Conservation (phyloP, 2,888 invertebrate genomes). For the Epsilonema sp. region DNA sequence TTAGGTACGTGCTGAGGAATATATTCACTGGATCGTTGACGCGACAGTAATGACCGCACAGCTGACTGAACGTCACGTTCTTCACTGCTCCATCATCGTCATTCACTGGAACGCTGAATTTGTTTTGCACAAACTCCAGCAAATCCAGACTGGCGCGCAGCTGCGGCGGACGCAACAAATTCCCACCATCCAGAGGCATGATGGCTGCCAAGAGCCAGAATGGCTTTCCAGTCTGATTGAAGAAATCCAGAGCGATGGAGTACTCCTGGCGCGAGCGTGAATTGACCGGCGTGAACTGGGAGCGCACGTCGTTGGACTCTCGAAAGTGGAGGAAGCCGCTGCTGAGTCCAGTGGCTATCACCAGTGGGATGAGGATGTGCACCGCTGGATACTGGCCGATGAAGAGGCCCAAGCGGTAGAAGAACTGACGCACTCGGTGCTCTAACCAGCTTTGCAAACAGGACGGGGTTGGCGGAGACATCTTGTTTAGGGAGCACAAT, state of each 20-base stretch:
- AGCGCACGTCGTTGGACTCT: constrained; percentile 1
- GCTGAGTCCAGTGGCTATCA: background rate
- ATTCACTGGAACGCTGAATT: constrained; percentile 2
- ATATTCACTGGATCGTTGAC: background rate
- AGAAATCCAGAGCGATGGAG: constrained; percentile 1
- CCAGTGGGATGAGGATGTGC: background rate
- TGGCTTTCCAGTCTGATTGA: background rate
- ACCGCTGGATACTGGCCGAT: background rate
- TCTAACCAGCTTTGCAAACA: too few relatives aligned
- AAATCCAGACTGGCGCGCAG: background rate
- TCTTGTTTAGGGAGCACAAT: too few relatives aligned
- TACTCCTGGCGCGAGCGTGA: background rate
- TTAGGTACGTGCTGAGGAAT: constrained; percentile 1
- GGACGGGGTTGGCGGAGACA: too few relatives aligned
- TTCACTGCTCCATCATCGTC: background rate
- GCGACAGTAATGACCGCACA: constrained; percentile 1
- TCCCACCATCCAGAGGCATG: background rate
- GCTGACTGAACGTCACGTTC: background rate
- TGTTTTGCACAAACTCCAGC: background rate
- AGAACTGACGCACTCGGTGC: background rate
- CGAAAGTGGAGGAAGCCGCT: constrained; percentile 2
- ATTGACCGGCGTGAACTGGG: background rate
- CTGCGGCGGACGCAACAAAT: background rate
- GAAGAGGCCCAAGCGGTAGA: background rate
- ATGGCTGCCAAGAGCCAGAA: constrained; percentile 2